Evolutionary conservation across 2,797 vertebrate genomes (phyloP).

Genomic region (Lophotriccus pileatus): DNA sequence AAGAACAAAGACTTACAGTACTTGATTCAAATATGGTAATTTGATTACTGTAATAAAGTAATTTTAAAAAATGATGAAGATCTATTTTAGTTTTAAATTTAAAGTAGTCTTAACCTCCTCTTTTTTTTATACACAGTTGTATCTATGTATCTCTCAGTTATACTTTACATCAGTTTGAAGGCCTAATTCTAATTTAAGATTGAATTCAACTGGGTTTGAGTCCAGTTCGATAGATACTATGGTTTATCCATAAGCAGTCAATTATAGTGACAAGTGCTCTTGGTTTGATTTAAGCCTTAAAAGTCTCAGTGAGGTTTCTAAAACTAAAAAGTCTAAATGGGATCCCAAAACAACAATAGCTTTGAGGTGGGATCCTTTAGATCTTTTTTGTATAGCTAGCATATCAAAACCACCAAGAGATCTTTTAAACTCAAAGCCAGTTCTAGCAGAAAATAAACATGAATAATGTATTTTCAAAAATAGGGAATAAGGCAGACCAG

Average conservation of each 20-base stretch:
- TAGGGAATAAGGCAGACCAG: not conserved
- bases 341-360: not conserved
- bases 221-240: not conserved
- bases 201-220: not conserved
- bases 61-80: not conserved
- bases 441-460: not conserved
- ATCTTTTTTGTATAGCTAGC: not conserved
- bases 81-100: not conserved
- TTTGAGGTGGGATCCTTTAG: not conserved
- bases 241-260: not conserved
- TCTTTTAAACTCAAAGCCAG: not conserved
- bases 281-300: not conserved
- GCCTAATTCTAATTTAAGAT: not conserved
- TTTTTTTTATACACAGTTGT: fast-evolving
- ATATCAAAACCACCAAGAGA: not conserved
- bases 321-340: not conserved
- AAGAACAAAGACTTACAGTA: not conserved
- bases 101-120: not conserved
- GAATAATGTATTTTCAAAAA: not conserved
- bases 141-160: not conserved
- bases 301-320: not conserved
- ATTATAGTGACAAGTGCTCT: not conserved
- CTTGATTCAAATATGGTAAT: not conserved
- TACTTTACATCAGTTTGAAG: not conserved
- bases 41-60: not conserved